Percentiles rank a stretch among this genome's conserved stretches.
These are phyloP conservation scores for Tachyglossus aculeatus DNA, from an alignment of 2,797 vertebrate species.

Conservation along the genomic window DNA sequence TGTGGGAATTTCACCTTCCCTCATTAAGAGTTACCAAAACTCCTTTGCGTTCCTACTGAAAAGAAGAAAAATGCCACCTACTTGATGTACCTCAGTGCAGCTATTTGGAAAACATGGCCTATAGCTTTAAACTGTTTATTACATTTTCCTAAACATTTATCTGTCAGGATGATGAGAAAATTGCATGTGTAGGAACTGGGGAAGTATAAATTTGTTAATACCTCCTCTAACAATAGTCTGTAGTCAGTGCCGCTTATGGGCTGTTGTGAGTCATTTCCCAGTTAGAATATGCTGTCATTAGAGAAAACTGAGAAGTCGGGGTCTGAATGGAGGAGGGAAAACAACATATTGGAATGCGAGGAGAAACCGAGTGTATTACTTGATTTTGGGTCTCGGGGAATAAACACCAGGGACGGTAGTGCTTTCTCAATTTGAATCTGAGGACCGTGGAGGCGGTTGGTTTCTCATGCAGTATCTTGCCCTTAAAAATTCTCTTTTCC, in stretches of 20 bases:
- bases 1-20: no score
- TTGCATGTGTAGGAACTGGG: constrained; percentile 35
- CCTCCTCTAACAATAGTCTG: constrained; percentile 42
- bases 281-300: constrained; percentile 36
- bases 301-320: neutral
- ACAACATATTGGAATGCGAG: neutral
- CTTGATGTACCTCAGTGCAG: neutral
- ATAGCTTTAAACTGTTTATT: constrained; percentile 38
- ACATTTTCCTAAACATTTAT: constrained; percentile 43
- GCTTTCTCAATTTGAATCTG: neutral
- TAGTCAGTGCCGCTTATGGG: constrained; percentile 56
- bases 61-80: no score
- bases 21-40: no score
- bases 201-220: constrained; percentile 54
- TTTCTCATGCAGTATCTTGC: neutral
- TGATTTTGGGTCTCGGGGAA: no score
- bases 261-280: constrained; percentile 33
- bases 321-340: neutral
- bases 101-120: constrained; percentile 45
- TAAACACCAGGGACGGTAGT: no score
- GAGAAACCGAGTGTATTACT: no score
- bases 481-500: neutral
- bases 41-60: no score
- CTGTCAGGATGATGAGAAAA: constrained; percentile 59
- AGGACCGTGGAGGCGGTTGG: neutral